These are phyloP conservation scores for Eutolmus rufibarbis DNA, from an alignment of 2,888 invertebrate species.

Conservation along the genomic window DNA sequence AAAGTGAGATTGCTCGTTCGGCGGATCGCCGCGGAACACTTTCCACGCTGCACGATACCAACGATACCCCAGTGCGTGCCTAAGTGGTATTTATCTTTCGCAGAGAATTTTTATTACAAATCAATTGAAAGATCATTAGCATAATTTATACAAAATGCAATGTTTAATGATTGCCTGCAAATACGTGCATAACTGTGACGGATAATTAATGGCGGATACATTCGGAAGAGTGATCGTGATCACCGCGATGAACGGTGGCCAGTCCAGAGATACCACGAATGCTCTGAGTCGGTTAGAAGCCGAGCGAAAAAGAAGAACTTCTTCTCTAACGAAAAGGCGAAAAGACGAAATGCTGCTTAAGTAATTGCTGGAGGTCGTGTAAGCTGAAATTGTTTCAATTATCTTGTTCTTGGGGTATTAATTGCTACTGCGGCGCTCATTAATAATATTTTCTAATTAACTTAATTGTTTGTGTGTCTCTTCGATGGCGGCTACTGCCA, in stretches of 20 bases:
- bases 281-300: background rate
- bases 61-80: slow-evolving; percentile 57
- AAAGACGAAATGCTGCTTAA: background rate
- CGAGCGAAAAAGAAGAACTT: background rate
- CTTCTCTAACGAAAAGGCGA: background rate
- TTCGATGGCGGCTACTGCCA: background rate
- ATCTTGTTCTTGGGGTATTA: slow-evolving; percentile 18
- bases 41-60: slow-evolving; percentile 14
- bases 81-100: slow-evolving; percentile 61
- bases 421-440: slow-evolving; percentile 15
- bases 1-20: background rate
- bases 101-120: slow-evolving; percentile 63
- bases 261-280: background rate
- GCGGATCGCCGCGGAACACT: background rate
- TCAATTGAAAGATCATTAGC: slow-evolving; percentile 64
- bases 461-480: slow-evolving; percentile 5
- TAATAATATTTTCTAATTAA: slow-evolving; percentile 28
- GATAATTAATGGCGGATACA: slow-evolving; percentile 36
- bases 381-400: slow-evolving; percentile 33
- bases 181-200: slow-evolving; percentile 46
- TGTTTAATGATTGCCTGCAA: slow-evolving; percentile 60
- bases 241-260: slow-evolving; percentile 28
- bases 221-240: slow-evolving; percentile 36
- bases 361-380: slow-evolving; percentile 19
- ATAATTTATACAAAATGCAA: slow-evolving; percentile 64